These are phyloP conservation scores for Campaea margaritaria DNA, from an alignment of 2,888 invertebrate genomes.

Conservation along the genomic window DNA sequence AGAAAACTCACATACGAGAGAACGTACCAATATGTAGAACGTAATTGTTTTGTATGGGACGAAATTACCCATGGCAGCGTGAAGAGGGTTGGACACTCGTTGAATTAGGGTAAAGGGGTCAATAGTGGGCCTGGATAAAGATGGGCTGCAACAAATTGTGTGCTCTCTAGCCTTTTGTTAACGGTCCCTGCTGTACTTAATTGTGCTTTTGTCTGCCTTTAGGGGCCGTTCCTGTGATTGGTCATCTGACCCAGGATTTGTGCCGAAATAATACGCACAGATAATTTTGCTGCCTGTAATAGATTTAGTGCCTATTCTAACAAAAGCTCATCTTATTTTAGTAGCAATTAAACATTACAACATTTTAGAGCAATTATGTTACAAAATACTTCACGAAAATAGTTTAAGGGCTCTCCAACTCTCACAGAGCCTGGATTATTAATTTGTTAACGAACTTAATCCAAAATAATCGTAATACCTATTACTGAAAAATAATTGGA, in stretches of 20 bases:
- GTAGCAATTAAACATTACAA: too few relatives aligned
- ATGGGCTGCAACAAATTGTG: constrained; percentile 84
- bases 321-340: too few relatives aligned
- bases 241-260: constrained; percentile 61
- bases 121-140: constrained; percentile 80
- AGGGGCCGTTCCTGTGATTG: constrained; percentile 66
- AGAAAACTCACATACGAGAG: constrained; percentile 38
- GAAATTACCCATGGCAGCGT: constrained; percentile 43
- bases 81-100: constrained; percentile 63
- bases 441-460: too few relatives aligned
- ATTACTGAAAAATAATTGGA: too few relatives aligned
- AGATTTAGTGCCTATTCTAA: neutral
- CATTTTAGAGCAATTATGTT: too few relatives aligned
- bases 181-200: constrained; percentile 80
- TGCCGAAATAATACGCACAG: constrained; percentile 60
- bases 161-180: constrained; percentile 79
- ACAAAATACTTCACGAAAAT: too few relatives aligned
- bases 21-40: constrained; percentile 38
- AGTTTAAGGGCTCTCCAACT: too few relatives aligned
- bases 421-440: too few relatives aligned
- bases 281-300: constrained; percentile 30
- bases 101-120: constrained; percentile 84
- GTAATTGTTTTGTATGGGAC: constrained; percentile 35
- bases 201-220: constrained; percentile 81
- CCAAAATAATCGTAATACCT: too few relatives aligned